A percentile compares a stretch with the other conserved stretches of the same genome.
phyloP scores from a whole-genome alignment of 30 jellyfish, hydroid and myxozoan genomes.

The Pelagia noctiluca region DNA sequence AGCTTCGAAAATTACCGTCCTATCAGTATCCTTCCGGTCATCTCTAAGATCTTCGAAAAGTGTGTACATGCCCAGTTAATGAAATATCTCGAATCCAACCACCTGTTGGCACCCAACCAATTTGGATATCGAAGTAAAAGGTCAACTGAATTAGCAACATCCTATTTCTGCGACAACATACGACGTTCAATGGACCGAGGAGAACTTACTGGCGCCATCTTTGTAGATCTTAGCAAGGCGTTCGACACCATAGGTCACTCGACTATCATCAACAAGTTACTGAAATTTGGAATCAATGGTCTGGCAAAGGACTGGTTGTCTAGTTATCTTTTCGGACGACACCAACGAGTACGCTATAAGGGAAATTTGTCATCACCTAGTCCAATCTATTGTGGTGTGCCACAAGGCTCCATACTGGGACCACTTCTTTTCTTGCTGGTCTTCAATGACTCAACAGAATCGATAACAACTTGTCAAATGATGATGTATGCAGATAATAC shows the following conservation, averaged over 20 bases:
- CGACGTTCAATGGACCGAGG: conserved; percentile 67
- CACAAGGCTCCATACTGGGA: conserved; percentile 67
- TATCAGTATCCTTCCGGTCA: conserved; percentile 54
- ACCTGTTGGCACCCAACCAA: conserved; percentile 49
- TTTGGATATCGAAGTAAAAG: too few species aligned
- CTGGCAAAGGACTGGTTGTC: conserved; percentile 35
- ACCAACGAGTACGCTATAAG: conserved; percentile 18
- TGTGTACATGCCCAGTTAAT: conserved; percentile 28
- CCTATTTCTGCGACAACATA: conserved; percentile 58
- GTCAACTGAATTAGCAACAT: conserved; percentile 78
- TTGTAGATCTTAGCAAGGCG: conserved; percentile 66
- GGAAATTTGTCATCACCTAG: conserved; percentile 38
- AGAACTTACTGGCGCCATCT: too few species aligned
- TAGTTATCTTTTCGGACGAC: conserved; percentile 46
- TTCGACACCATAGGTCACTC: conserved; percentile 68
- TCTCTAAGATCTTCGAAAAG: conserved; percentile 46
- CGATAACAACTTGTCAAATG: conserved; percentile 19
- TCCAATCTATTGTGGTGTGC: conserved; percentile 52
- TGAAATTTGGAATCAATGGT: conserved; percentile 45
- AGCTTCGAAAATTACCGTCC: conserved; percentile 66
- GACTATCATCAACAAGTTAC: conserved; percentile 40
- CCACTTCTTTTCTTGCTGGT: conserved; percentile 42
- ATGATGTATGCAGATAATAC: conserved; percentile 59
- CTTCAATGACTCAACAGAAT: conserved; percentile 20
- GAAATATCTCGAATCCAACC: conserved; percentile 44